Conservation (phyloP, 2,888 invertebrate genomes). For the Agrotis ipsilon region DNA sequence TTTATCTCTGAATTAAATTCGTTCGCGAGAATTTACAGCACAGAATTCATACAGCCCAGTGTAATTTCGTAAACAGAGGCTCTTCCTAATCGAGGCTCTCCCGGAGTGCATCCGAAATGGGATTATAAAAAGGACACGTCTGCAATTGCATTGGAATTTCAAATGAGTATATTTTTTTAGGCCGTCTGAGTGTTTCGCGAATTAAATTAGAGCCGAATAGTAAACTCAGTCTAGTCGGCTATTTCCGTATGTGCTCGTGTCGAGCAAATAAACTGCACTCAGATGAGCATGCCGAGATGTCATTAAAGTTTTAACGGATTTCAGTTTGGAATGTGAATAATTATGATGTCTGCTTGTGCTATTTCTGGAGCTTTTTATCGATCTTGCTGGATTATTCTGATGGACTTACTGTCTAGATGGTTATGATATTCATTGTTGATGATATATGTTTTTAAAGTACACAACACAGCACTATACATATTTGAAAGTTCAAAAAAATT, state of each 20-base stretch:
- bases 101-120: conserved; percentile 82
- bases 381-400: not conserved
- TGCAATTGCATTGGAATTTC: conserved; percentile 86
- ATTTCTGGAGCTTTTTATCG: conserved; percentile 26
- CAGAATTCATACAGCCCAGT: conserved; percentile 55
- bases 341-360: conserved; percentile 38
- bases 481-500: too few relatives aligned
- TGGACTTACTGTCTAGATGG: not conserved
- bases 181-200: conserved; percentile 83
- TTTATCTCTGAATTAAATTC: conserved; percentile 67
- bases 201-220: conserved; percentile 84
- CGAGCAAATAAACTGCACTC: conserved; percentile 55
- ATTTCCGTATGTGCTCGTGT: conserved; percentile 74
- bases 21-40: conserved; percentile 57
- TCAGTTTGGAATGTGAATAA: conserved; percentile 26
- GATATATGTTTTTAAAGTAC: too few relatives aligned
- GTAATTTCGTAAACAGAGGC: conserved; percentile 72
- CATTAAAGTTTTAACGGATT: conserved; percentile 53
- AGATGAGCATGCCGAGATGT: conserved; percentile 43
- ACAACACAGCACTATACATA: too few relatives aligned
- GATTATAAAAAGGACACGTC: conserved; percentile 84
- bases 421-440: not conserved
- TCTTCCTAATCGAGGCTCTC: conserved; percentile 69
- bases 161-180: conserved; percentile 88
- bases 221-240: conserved; percentile 73